phyloP scores from a whole-genome alignment of 2,888 invertebrate genomes.

The Corbicula japonica region DNA sequence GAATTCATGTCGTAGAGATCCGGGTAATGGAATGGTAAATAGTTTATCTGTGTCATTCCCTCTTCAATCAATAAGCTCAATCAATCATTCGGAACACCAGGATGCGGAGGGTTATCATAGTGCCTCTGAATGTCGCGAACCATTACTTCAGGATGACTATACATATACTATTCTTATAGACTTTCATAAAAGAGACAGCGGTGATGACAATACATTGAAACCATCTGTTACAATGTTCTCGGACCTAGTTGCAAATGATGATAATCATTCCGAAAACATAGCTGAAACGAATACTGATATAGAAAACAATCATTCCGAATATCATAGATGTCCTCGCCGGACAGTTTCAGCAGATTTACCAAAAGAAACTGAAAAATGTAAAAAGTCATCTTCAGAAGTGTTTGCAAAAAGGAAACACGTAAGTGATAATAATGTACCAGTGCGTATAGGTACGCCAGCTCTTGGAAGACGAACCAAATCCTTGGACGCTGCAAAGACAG shows the following conservation, averaged over 20 bases:
- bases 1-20: background rate
- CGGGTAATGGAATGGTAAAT: constrained; percentile 12
- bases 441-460: constrained; percentile 78
- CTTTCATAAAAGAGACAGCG: constrained; percentile 86
- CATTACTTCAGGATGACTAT: constrained; percentile 39
- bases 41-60: constrained; percentile 32
- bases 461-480: constrained; percentile 78
- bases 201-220: constrained; percentile 51
- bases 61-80: constrained; percentile 1
- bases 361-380: constrained; percentile 22
- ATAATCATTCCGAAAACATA: constrained; percentile 3
- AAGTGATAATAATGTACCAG: constrained; percentile 64
- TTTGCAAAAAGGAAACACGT: too few relatives aligned
- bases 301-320: constrained; percentile 22
- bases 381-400: too few relatives aligned
- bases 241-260: constrained; percentile 84
- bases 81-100: background rate
- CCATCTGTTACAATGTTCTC: constrained; percentile 87
- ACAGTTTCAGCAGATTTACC: constrained; percentile 11
- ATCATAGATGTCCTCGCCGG: background rate
- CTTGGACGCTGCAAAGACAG: constrained; percentile 74
- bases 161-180: constrained; percentile 97
- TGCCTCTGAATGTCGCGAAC: constrained; percentile 8
- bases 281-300: too few relatives aligned
- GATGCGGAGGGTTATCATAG: constrained; percentile 1